Evolutionary conservation across 2,797 vertebrate species (phyloP).

Genomic region (Phrynocephalus vlangalii): DNA sequence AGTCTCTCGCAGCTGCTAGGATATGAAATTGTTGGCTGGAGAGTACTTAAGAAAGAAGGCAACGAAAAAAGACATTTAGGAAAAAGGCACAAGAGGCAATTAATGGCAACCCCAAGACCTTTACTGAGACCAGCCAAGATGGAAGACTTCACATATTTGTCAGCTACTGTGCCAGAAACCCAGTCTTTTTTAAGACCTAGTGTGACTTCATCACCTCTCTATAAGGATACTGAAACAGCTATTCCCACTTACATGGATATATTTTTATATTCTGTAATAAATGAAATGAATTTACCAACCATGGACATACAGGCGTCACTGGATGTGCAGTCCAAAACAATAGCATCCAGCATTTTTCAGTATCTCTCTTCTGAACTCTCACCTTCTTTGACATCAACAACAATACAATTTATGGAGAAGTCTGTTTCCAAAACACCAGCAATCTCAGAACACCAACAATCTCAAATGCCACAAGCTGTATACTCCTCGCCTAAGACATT

Average conservation of each 20-base stretch:
- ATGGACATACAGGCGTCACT: background rate
- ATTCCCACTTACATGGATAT: constrained; percentile 1
- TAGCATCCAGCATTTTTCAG: background rate
- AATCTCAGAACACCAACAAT: constrained; percentile 18
- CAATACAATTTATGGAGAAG: constrained; percentile 8
- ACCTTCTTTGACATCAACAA: constrained; percentile 40
- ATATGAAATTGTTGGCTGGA: constrained; percentile 67
- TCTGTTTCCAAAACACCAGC: background rate
- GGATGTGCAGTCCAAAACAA: background rate
- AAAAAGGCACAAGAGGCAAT: background rate
- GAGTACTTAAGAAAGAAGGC: constrained; percentile 57
- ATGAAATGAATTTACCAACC: constrained; percentile 1
- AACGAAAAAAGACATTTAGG: constrained; percentile 28
- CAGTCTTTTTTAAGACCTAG: background rate
- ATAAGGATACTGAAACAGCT: background rate
- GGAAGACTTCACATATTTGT: constrained; percentile 5
- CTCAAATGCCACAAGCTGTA: accelerated
- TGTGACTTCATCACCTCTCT: constrained; percentile 10
- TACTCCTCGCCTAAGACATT: background rate
- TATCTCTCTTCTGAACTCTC: constrained; percentile 33
- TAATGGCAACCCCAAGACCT: constrained; percentile 60
- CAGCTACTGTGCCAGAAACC: background rate
- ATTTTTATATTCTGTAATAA: background rate
- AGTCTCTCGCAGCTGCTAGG: constrained; percentile 60
- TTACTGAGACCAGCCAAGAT: constrained; percentile 16